Conservation (phyloP, 2,113 vertebrate genomes). For the Corapipo altera region DNA sequence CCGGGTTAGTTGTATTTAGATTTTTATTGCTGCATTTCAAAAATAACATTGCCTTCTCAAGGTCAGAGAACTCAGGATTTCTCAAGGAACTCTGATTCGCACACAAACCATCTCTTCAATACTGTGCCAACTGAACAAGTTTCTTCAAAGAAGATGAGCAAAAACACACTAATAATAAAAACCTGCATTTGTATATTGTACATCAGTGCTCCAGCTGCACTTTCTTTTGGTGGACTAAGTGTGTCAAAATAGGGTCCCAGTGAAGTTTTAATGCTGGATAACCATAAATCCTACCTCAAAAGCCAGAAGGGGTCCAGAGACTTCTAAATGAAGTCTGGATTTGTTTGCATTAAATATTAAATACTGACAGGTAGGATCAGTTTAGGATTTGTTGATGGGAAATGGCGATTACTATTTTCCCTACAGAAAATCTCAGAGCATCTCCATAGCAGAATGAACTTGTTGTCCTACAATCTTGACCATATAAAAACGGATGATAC, state of each 20-base stretch:
- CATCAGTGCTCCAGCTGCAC: not conserved
- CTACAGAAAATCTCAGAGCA: not conserved
- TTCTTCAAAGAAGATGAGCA: not conserved
- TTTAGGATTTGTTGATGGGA: not conserved
- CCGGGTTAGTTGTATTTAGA: accelerated
- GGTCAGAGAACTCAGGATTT: not conserved
- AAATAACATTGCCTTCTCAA: not conserved
- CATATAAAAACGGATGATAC: not conserved
- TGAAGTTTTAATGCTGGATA: not conserved
- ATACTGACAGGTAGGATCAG: not conserved
- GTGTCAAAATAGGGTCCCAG: not conserved
- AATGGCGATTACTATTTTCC: not conserved
- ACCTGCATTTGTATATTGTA: not conserved
- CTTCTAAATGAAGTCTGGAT: not conserved
- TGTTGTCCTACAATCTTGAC: not conserved
- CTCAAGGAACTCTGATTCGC: not conserved
- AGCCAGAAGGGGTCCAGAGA: not conserved
- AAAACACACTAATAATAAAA: not conserved
- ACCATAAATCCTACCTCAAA: not conserved
- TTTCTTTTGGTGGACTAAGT: not conserved
- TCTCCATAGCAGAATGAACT: not conserved
- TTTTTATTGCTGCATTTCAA: not conserved
- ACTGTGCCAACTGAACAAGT: not conserved
- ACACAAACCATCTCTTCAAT: not conserved
- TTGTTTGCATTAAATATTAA: not conserved